Conservation (phyloP, 92 coral and sea anemone species). For the Epizoanthus stellaris region DNA sequence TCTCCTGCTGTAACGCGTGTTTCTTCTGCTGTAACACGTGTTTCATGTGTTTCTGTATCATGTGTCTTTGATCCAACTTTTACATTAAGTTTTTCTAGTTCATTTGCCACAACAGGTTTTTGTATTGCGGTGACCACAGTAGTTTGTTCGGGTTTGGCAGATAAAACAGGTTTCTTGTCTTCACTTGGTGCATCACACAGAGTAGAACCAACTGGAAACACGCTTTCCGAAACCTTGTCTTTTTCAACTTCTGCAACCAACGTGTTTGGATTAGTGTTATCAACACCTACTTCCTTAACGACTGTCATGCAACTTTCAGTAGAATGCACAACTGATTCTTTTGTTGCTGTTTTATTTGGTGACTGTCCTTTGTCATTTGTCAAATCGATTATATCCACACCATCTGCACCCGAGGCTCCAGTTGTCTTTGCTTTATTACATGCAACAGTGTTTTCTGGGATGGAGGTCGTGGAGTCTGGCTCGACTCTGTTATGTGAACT, state of each 20-base stretch:
- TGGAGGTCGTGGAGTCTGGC: conserved; percentile 31
- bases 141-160: not conserved
- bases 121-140: not conserved
- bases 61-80: not conserved
- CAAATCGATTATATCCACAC: conserved; percentile 47
- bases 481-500: not conserved
- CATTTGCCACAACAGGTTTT: not conserved
- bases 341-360: not conserved
- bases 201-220: not conserved
- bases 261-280: not conserved
- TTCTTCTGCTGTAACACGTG: not conserved
- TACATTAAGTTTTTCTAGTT: not conserved
- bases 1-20: not conserved
- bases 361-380: conserved; percentile 63
- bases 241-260: not conserved
- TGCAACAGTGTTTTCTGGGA: not conserved
- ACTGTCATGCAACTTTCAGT: not conserved
- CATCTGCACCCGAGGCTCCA: not conserved
- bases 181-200: not conserved
- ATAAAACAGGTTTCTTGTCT: not conserved
- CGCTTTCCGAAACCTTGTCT: not conserved
- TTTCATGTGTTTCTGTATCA: not conserved
- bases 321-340: not conserved
- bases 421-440: not conserved
- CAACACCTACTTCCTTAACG: not conserved